These are phyloP conservation scores for Xenopus borealis DNA, from an alignment of 2,113 vertebrate genomes.

Conservation along the genomic window DNA sequence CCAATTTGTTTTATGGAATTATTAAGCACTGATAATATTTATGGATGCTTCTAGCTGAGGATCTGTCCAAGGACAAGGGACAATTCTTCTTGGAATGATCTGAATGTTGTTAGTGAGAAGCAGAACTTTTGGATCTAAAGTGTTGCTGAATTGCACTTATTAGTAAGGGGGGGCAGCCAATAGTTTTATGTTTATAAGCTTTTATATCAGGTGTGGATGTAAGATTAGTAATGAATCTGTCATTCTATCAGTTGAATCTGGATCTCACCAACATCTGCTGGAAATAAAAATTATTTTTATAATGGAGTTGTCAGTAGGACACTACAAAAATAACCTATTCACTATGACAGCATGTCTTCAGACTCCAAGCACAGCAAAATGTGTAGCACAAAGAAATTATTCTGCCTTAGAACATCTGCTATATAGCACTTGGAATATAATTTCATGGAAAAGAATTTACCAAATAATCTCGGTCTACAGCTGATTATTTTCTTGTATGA, in stretches of 20 bases:
- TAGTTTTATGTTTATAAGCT: no score
- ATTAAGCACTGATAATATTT: no score
- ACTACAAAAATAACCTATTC: slow-evolving; percentile 18
- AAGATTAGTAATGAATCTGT: slow-evolving; percentile 9
- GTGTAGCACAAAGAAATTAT: background rate
- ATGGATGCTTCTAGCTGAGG: no score
- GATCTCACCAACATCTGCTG: slow-evolving; percentile 18
- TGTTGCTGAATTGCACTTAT: no score
- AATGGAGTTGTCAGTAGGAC: slow-evolving; percentile 23
- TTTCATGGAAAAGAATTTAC: slow-evolving; percentile 5
- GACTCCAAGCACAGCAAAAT: background rate
- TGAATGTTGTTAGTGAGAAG: no score
- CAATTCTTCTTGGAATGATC: no score
- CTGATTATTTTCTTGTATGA: slow-evolving; percentile 16
- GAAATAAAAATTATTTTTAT: background rate
- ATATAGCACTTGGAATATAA: background rate
- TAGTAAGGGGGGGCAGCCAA: no score
- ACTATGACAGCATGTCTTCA: background rate
- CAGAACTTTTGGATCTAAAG: no score
- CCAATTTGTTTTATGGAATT: no score
- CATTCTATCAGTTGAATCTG: slow-evolving; percentile 20
- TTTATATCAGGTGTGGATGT: no score
- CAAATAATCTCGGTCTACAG: background rate
- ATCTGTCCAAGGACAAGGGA: no score
- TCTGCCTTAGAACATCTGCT: slow-evolving; percentile 17